phyloP scores from a whole-genome alignment of 2,113 vertebrate genomes.

The Mus pahari region DNA sequence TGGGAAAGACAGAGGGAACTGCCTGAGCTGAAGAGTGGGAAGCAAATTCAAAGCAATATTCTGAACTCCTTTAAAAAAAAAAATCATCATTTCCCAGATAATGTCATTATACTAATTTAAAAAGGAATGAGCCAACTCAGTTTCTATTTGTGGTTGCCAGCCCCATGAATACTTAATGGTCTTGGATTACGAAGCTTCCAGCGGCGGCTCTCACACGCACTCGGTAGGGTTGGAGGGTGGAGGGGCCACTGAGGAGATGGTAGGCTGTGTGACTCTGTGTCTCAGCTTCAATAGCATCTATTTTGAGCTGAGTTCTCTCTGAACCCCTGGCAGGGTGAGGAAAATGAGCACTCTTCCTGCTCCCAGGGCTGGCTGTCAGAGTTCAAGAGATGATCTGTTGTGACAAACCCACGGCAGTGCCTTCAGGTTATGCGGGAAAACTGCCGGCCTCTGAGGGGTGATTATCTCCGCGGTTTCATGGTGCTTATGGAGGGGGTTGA shows the following conservation, averaged over 20 bases:
- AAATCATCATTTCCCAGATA: constrained; percentile 66
- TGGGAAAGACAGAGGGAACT: not conserved
- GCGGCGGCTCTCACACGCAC: constrained; percentile 58
- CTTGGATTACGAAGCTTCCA: constrained; percentile 73
- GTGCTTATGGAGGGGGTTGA: not conserved
- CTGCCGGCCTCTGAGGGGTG: not conserved
- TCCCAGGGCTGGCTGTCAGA: constrained; percentile 18
- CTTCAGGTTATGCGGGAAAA: constrained; percentile 71
- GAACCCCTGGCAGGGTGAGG: constrained; percentile 56
- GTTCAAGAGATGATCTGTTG: constrained; percentile 71
- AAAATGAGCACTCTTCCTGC: constrained; percentile 77
- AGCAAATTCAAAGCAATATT: constrained; percentile 73
- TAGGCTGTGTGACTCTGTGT: constrained; percentile 62
- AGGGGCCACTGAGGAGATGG: constrained; percentile 46
- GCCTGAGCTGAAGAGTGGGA: constrained; percentile 67
- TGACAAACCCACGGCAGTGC: constrained; percentile 61
- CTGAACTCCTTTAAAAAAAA: constrained; percentile 63
- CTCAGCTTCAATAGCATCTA: constrained; percentile 73
- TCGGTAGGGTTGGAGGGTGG: constrained; percentile 51
- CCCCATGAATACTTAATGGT: constrained; percentile 76
- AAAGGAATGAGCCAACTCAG: constrained; percentile 63
- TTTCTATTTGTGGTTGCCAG: constrained; percentile 80
- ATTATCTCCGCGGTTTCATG: constrained; percentile 55
- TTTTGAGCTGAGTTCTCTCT: constrained; percentile 77
- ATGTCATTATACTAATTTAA: constrained; percentile 79